Conservation (phyloP, 1,140 invertebrate species). For the Drosophila pandora region DNA sequence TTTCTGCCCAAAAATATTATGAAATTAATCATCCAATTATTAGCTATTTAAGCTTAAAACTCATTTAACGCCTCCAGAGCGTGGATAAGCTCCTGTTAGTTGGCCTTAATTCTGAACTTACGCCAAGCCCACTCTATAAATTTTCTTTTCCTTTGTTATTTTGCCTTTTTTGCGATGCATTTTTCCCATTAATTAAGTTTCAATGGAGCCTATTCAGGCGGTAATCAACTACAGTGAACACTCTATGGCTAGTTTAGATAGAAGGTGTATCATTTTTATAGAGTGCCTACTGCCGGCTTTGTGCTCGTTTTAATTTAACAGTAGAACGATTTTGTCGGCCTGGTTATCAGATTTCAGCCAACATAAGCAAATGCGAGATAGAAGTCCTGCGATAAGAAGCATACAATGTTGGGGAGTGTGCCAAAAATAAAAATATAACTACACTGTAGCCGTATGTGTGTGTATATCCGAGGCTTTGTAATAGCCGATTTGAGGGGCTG, state of each 20-base stretch:
- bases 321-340: slow-evolving; percentile 74
- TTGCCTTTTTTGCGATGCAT: slow-evolving; percentile 21
- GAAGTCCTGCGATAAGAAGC: slow-evolving; percentile 54
- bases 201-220: slow-evolving; percentile 42
- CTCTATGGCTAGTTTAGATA: not conserved
- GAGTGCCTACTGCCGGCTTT: slow-evolving; percentile 1
- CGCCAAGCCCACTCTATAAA: slow-evolving; percentile 30
- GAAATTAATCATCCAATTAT: not conserved
- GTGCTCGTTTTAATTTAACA: slow-evolving; percentile 66
- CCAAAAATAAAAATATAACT: slow-evolving; percentile 26
- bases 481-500: slow-evolving; percentile 8
- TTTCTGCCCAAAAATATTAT: not conserved
- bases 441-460: slow-evolving; percentile 3
- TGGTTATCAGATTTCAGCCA: slow-evolving; percentile 62
- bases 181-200: slow-evolving; percentile 51
- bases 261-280: not conserved
- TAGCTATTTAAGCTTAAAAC: slow-evolving; percentile 24
- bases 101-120: slow-evolving; percentile 33
- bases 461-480: slow-evolving; percentile 36
- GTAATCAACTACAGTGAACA: slow-evolving; percentile 38
- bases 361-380: slow-evolving; percentile 45
- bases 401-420: slow-evolving; percentile 38
- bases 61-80: slow-evolving; percentile 8
- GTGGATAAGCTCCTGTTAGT: slow-evolving; percentile 36
- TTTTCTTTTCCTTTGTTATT: slow-evolving; percentile 31